These are phyloP conservation scores for Aegypius monachus DNA, from an alignment of 2,113 vertebrate species.

Conservation along the genomic window DNA sequence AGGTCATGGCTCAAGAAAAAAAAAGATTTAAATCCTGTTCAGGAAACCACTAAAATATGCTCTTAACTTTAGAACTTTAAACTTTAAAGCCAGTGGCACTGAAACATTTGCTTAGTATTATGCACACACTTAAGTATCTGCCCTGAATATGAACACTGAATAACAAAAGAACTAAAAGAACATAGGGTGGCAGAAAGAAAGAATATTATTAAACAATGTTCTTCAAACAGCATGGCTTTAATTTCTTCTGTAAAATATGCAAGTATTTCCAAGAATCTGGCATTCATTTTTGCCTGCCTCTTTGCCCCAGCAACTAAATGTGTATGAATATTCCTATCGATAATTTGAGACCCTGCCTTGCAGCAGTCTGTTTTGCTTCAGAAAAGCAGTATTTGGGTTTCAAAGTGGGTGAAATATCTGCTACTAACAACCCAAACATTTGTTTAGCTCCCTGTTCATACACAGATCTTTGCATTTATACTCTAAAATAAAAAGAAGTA, in stretches of 20 bases:
- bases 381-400: slow-evolving; percentile 32
- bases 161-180: slow-evolving; percentile 36
- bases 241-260: slow-evolving; percentile 61
- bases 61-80: slow-evolving; percentile 59
- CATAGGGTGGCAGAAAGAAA: slow-evolving; percentile 25
- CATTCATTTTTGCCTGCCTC: slow-evolving; percentile 60
- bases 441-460: slow-evolving; percentile 34
- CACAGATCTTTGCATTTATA: background rate
- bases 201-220: slow-evolving; percentile 54
- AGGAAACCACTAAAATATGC: slow-evolving; percentile 45
- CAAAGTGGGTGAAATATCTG: slow-evolving; percentile 33
- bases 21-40: background rate
- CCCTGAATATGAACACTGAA: background rate
- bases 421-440: slow-evolving; percentile 7
- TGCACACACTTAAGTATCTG: slow-evolving; percentile 15
- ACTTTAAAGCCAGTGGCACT: slow-evolving; percentile 33
- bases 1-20: background rate
- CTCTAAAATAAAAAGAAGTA: background rate
- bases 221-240: slow-evolving; percentile 48
- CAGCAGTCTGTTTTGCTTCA: slow-evolving; percentile 4
- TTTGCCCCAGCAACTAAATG: slow-evolving; percentile 33
- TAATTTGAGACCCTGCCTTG: slow-evolving; percentile 4
- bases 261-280: slow-evolving; percentile 65
- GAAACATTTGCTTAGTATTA: slow-evolving; percentile 56
- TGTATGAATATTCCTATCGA: slow-evolving; percentile 45